Evolutionary conservation across 2,113 vertebrate species (phyloP), one percentile per base, ranked within the genome.

Genomic region (Brachionichthys hirsutus): DNA sequence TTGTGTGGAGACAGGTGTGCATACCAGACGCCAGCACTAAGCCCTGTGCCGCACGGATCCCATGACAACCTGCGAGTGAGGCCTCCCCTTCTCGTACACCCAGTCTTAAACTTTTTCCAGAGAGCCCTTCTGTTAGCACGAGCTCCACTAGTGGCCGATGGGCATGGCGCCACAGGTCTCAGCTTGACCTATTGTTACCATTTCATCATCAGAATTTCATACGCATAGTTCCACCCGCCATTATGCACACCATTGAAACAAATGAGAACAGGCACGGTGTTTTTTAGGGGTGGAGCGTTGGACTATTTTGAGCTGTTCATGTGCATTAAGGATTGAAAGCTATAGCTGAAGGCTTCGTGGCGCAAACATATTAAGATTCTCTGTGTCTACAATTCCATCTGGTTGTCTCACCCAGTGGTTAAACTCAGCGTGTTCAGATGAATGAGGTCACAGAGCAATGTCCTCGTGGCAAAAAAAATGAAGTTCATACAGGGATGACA

Each of bases 1-100:
- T 69, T 77, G 70, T 73, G 49, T 60, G 69, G 70, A 78, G 89
- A 87, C 89, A 91, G 91, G 90, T 92, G 90, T 90, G 89, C 89
- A 89, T 89, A 89, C 89, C 89, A 89, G 87, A 87, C 82, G 75
- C 85, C 54, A 71, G 67, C 52, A 44, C 70, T 74, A 78, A 80
- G 67, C 69, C 67, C 75, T 45, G 47, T 4, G 16, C 74, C 72
- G 67, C 59, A 38, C 12, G 12, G 59, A 77, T 84, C 77, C 72
- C 46, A 55, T 82, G 77, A 77, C 79, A 80, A 86, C 84, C 73
- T 83, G 70, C 74, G 72, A 69, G 65, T 20, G 12, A 69, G 58
- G 65, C 38, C 73, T 75, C 58, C 57, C 52, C 3, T 38, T 10
- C 36, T 38, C 10, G 36, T 38, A 10, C 81, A 66, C 34, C 41